Conservation (phyloP, 2,888 invertebrate species). For the Chorisops tibialis region DNA sequence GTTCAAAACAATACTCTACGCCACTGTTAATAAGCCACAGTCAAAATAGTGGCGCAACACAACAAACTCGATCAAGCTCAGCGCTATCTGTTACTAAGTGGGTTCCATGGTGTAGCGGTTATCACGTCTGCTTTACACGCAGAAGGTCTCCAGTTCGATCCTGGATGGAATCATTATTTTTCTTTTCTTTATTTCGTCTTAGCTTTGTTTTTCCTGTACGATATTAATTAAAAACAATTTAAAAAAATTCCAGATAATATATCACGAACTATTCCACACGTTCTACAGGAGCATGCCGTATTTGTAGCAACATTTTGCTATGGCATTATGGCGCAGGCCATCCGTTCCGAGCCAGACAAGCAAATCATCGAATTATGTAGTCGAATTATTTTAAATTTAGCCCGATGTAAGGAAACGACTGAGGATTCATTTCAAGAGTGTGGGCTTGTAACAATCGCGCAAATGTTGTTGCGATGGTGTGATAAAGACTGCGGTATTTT, state of each 20-base stretch:
- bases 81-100: neutral
- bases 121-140: conserved; percentile 55
- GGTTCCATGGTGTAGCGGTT: conserved; percentile 55
- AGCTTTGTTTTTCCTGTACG: too few species aligned
- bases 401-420: conserved; percentile 61
- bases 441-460: conserved; percentile 60
- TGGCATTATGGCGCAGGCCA: conserved; percentile 52
- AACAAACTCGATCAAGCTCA: too few species aligned
- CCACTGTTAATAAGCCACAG: too few species aligned
- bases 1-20: too few species aligned
- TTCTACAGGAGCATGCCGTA: conserved; percentile 46
- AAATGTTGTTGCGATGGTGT: conserved; percentile 64
- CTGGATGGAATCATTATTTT: conserved; percentile 50
- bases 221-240: neutral
- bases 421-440: conserved; percentile 61
- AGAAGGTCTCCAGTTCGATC: conserved; percentile 55
- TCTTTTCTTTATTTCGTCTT: neutral
- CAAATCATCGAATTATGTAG: conserved; percentile 50
- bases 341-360: conserved; percentile 52
- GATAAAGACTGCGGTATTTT: conserved; percentile 64
- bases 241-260: conserved; percentile 41
- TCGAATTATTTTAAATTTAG: conserved; percentile 63
- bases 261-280: conserved; percentile 49
- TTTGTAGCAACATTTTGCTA: conserved; percentile 51
- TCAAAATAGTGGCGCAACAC: too few species aligned